Evolutionary conservation across 1,140 invertebrate species (phyloP), one percentile per base, ranked within the genome.

Genomic region (Phenacoccus solenopsis): DNA sequence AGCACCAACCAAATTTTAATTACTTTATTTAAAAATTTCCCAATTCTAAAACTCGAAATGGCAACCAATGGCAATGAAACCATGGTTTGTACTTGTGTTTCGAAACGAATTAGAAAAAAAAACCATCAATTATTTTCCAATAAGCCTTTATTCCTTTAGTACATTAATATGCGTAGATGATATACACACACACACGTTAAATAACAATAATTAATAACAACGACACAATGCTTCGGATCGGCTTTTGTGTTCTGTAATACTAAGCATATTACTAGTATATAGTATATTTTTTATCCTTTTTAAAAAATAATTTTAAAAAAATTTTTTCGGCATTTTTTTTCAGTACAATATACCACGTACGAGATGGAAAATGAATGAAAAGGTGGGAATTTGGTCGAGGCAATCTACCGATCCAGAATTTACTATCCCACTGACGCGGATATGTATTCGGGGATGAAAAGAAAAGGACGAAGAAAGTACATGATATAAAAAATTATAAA

Each of bases 51-150:
- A 2, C 3, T 71, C 35, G 21, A 67, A 69, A n/a, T n/a, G n/a
- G n/a, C 35, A 70, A 71, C 70, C 69, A 72, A 70, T 72, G 71
- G 71, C 72, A 73, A 73, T 73, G 72, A 71, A 73, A 71, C 72
- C 68, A 28, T 49, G 72, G 71, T 70, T 73, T 70, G 71, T 71
- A 73, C 67, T 73, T 73, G 72, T 73, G 72, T 73, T 73, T 73
- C 69, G 71, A 73, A 64, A 64, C 59, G 38, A 49, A 49, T 16
- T 9, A 49, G 20, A 38, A 64, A 10, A 64, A 64, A 64, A 25
- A 64, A 25, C 12, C 4, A 25, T 9, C 22, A 22, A 24, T 64
- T 22, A 27, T 64, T 64, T 64, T 64, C 59, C 21, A 64, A 64
- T 64, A 64, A 64, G 59, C 59, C 59, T 64, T 64, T 64, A 64